Percentiles rank a stretch among this genome's conserved stretches.
Conservation (phyloP, 2,113 vertebrate genomes). For the Triplophysa tibetana region DNA sequence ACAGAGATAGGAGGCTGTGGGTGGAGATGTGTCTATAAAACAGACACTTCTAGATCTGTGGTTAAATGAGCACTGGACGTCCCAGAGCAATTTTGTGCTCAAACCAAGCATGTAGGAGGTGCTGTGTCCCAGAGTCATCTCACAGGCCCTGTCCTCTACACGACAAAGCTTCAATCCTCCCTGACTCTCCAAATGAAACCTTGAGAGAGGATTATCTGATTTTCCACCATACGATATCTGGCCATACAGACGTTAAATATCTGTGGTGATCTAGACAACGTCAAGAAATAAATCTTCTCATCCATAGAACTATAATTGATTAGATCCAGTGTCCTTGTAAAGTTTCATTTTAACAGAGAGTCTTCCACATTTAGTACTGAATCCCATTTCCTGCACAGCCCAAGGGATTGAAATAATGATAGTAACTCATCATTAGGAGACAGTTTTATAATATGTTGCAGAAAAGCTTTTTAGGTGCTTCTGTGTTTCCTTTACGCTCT, state of each 20-base stretch:
- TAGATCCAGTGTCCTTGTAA: constrained; percentile 14
- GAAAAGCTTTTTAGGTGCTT: not conserved
- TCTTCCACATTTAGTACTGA: constrained; percentile 18
- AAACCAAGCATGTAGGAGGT: constrained; percentile 21
- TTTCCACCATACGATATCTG: not conserved
- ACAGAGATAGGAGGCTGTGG: not conserved
- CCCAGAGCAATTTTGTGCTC: constrained; percentile 55
- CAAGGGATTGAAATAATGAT: constrained; percentile 32
- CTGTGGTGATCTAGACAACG: not conserved
- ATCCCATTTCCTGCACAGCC: constrained; percentile 31
- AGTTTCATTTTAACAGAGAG: constrained; percentile 4
- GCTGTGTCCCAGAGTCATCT: not conserved
- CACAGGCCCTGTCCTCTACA: not conserved
- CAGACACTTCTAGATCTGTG: constrained; percentile 30
- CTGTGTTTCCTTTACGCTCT: not conserved
- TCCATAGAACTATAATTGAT: not conserved
- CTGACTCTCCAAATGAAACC: not conserved
- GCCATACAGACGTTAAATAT: constrained; percentile 4
- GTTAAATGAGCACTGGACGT: constrained; percentile 53
- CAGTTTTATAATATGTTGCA: constrained; percentile 31
- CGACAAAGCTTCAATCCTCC: not conserved
- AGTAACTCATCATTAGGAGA: constrained; percentile 23
- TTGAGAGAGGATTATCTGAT: not conserved
- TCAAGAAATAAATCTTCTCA: not conserved
- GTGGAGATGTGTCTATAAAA: constrained; percentile 27